Evolutionary conservation across 2,888 invertebrate genomes (phyloP), one percentile per base, ranked within the genome.

Genomic region (Sepioteuthis lessoniana): DNA sequence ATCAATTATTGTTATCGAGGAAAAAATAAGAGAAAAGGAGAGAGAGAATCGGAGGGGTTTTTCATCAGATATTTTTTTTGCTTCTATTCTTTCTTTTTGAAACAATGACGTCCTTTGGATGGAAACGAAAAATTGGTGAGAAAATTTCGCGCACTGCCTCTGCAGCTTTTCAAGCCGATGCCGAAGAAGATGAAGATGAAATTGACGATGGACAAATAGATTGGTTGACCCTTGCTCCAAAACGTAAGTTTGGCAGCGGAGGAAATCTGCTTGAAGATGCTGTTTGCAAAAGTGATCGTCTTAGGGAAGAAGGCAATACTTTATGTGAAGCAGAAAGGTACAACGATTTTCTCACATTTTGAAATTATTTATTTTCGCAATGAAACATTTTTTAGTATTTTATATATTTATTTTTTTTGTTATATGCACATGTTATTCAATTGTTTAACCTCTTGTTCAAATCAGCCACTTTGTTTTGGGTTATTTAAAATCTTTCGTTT

Each of bases 271-370:
- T 97, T 42, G 97, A 97, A 94, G 97, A 97, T 96, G 95, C 96
- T 21, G 50, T 94, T 21, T 95, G 95, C 10, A 97, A 97, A 94
- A 96, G 96, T 93, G 94, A 95, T 7, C 95, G 97, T 93, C 95
- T 97, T 28, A 95, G 95, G n/a, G 95, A 96, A 42, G 97, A 97
- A 95, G 97, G 97, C 37, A 94, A 95, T 38, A 94, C 96, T 13
- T 95, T 97, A 55, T 97, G 97, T n/a, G 96, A 96, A 92, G 95
- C 96, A 94, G 96, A 97, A 94, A 96, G 97, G 97, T 97, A 94
- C 42, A 10, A 90, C 50, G 46, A 42, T 37, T 93, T 31, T 47
- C 42, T 50, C 31, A 28, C 31, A 35, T 0, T 37, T 93, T 76
- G 42, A 42, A 42, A 42, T 90, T 55, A 38, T 76, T 38, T 31